Percentiles rank a stretch among this genome's conserved stretches.
Evolutionary conservation across 2,113 vertebrate species (phyloP).

Genomic region (Galeopterus variegatus): DNA sequence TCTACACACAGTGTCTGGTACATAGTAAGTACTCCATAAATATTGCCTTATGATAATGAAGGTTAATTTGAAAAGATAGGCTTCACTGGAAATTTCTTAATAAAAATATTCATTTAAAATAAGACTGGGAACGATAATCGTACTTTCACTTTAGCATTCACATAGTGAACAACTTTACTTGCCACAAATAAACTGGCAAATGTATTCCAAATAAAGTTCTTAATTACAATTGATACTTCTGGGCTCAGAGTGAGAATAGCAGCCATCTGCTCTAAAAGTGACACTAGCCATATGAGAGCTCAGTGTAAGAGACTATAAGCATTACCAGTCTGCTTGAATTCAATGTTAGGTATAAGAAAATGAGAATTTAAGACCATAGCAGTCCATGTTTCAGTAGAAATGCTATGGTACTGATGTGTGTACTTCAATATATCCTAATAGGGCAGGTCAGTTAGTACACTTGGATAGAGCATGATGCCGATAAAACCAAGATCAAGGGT

Average conservation of each 20-base stretch:
- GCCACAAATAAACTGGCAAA: slow-evolving; percentile 62
- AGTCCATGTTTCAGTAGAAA: neutral
- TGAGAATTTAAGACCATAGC: neutral
- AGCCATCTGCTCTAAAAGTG: slow-evolving; percentile 75
- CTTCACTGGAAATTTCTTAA: neutral
- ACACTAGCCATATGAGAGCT: slow-evolving; percentile 42
- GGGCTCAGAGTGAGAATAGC: neutral
- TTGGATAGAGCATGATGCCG: no score
- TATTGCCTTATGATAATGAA: neutral
- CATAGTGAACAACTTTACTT: slow-evolving; percentile 36
- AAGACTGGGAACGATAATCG: slow-evolving; percentile 31
- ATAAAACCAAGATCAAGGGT: no score
- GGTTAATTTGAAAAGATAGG: neutral
- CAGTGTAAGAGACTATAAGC: slow-evolving; percentile 1
- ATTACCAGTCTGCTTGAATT: slow-evolving; percentile 56
- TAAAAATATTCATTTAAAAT: slow-evolving; percentile 67
- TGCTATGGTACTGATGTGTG: neutral
- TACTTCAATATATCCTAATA: neutral
- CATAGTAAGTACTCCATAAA: neutral
- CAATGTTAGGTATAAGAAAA: neutral
- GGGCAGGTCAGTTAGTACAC: no score
- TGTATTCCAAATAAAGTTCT: slow-evolving; percentile 76
- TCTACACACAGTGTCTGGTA: neutral
- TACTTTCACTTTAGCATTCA: slow-evolving; percentile 50
- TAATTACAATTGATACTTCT: slow-evolving; percentile 77